These are phyloP conservation scores for Sebastes itinus DNA, from an alignment of 2,797 vertebrate genomes.

Conservation along the genomic window DNA sequence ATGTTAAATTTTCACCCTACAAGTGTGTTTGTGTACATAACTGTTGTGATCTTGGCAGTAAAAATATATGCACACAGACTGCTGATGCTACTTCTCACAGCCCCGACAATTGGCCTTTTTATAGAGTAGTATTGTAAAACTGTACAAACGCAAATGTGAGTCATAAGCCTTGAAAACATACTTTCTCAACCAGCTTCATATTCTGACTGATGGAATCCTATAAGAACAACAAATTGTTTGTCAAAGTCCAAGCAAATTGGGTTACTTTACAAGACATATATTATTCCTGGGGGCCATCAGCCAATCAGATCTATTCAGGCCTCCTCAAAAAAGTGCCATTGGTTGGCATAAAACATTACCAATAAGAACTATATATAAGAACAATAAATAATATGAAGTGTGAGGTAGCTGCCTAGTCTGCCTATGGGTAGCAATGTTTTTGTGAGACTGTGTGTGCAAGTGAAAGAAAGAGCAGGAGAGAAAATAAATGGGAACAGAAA, in stretches of 20 bases:
- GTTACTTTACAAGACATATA: not conserved
- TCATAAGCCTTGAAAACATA: not conserved
- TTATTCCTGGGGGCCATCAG: not conserved
- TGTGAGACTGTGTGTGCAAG: constrained; percentile 14
- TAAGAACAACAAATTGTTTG: not conserved
- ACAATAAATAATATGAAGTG: not conserved
- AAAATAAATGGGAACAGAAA: constrained; percentile 48
- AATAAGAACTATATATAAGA: not conserved
- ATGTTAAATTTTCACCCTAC: not conserved
- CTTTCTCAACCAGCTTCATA: not conserved
- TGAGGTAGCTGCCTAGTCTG: not conserved
- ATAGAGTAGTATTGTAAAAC: not conserved
- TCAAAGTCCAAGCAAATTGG: not conserved
- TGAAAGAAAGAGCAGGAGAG: constrained; percentile 28
- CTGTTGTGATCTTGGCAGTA: not conserved
- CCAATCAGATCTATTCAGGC: not conserved
- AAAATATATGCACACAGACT: not conserved
- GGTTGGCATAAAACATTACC: not conserved
- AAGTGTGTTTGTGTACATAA: not conserved
- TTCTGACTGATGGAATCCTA: not conserved
- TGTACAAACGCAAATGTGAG: not conserved
- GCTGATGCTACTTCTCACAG: not conserved
- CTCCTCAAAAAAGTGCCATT: not conserved
- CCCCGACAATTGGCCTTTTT: not conserved
- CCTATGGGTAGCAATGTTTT: constrained; percentile 4